phyloP scores from a whole-genome alignment of 1,140 invertebrate species.

The Latrodectus geometricus region DNA sequence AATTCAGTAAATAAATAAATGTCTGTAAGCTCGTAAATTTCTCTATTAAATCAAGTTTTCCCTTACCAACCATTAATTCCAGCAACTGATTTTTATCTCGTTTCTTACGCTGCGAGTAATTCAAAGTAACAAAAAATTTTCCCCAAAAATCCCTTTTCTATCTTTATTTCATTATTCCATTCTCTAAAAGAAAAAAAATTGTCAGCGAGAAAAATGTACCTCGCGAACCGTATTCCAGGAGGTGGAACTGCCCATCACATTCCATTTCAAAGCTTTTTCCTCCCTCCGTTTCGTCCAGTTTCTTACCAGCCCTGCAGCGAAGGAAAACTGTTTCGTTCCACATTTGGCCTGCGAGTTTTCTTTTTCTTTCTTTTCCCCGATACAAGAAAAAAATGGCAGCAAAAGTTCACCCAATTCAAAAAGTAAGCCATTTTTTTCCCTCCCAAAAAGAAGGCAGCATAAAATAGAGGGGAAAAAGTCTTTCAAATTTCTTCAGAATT shows the following conservation, averaged over 20 bases:
- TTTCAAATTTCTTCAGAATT: background rate
- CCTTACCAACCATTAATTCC: no score
- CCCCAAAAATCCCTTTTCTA: background rate
- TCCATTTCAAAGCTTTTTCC: background rate
- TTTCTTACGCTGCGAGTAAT: no score
- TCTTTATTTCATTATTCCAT: slow-evolving; percentile 8
- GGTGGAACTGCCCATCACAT: background rate
- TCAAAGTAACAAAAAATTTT: no score
- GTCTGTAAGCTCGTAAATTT: no score
- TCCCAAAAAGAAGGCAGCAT: background rate
- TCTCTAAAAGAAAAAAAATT: background rate
- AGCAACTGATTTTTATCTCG: no score
- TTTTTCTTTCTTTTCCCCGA: background rate
- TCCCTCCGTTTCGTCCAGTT: background rate
- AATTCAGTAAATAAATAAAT: no score
- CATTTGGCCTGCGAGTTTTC: background rate
- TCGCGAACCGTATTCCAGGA: background rate
- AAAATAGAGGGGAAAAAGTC: background rate
- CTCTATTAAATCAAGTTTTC: no score
- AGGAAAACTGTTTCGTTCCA: background rate
- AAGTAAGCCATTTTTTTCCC: background rate
- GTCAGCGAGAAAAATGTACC: background rate
- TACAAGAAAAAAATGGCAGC: background rate
- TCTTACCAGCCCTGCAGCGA: background rate
- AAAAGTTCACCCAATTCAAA: background rate